Conservation (phyloP, 1,140 invertebrate species). For the Calosoma granatense region DNA sequence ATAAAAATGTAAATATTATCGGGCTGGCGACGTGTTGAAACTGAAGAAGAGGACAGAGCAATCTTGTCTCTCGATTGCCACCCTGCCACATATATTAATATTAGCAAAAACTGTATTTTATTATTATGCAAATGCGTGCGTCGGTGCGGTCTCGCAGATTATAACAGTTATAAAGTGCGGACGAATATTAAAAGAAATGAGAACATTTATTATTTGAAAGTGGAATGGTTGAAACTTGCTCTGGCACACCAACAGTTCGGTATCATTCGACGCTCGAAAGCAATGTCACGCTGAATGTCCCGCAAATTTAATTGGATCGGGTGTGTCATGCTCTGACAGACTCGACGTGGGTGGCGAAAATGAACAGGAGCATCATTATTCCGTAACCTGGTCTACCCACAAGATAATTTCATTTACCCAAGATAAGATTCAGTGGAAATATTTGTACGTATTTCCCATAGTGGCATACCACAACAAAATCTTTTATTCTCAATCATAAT, state of each 20-base stretch:
- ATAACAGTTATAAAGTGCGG: conserved; percentile 1
- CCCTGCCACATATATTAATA: conserved; percentile 5
- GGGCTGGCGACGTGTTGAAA: background rate
- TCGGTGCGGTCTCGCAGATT: background rate
- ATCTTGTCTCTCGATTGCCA: background rate
- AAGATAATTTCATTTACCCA: too few species aligned
- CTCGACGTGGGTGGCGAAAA: too few species aligned
- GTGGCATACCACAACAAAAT: too few species aligned
- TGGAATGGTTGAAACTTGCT: background rate
- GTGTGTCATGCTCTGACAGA: too few species aligned
- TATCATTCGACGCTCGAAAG: background rate
- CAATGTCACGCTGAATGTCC: background rate
- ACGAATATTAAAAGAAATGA: conserved; percentile 7
- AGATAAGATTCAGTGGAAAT: too few species aligned
- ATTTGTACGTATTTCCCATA: too few species aligned
- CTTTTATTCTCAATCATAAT: too few species aligned
- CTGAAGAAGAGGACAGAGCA: background rate
- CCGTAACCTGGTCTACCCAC: too few species aligned
- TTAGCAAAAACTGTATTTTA: conserved; percentile 8
- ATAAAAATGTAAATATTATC: conserved; percentile 9
- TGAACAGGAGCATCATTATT: too few species aligned
- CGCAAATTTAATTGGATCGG: background rate
- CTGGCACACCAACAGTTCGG: background rate
- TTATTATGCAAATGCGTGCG: conserved; percentile 1
- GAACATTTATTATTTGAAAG: background rate